Evolutionary conservation across 2,888 invertebrate species (phyloP), one percentile per base, ranked within the genome.

Genomic region (Amiota mariae): DNA sequence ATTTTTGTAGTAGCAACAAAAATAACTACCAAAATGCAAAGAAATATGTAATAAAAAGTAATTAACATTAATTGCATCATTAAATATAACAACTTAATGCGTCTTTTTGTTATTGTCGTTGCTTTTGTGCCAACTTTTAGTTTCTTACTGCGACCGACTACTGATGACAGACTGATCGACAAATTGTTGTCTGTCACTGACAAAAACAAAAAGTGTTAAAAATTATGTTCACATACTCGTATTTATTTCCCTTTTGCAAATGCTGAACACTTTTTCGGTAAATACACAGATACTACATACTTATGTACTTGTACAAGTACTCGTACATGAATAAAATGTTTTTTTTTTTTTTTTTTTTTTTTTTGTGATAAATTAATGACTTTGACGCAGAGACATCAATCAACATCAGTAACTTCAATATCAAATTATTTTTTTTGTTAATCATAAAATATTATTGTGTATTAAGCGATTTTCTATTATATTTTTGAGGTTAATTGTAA

Each of bases 11-110:
- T 12, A 20, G 15, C 15, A 8, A 24, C 48, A 13, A 64, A 64
- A 66, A 66, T 47, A 47, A 10, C 47, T 20, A 24, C 12, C 11
- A 15, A 24, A 15, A 48, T 67, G 13, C 48, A 71, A 66, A 73
- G 70, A n/a, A 71, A 61, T 63, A 71, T 76, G 81, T 79, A 54
- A 67, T 61, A 72, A 78, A 66, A 78, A 77, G 81, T 75, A 80
- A 84, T 85, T 79, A 81, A 78, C 85, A 78, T 78, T 84, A 84
- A 84, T 84, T 82, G 82, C 84, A 79, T 79, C 85, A 84, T 82
- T 85, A 85, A 81, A 77, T 81, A 73, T 77, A 77, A 81, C 84
- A 84, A 77, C 78, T 84, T 82, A 80, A 81, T 82, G 84, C 74
- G 75, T 18, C 56, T 76, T n/a, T 36, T 63, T 36, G 61, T 36